Percentiles rank a stretch among this genome's conserved stretches.
Evolutionary conservation across 2,888 invertebrate species (phyloP).

Genomic region (Cryptosula pallasiana): DNA sequence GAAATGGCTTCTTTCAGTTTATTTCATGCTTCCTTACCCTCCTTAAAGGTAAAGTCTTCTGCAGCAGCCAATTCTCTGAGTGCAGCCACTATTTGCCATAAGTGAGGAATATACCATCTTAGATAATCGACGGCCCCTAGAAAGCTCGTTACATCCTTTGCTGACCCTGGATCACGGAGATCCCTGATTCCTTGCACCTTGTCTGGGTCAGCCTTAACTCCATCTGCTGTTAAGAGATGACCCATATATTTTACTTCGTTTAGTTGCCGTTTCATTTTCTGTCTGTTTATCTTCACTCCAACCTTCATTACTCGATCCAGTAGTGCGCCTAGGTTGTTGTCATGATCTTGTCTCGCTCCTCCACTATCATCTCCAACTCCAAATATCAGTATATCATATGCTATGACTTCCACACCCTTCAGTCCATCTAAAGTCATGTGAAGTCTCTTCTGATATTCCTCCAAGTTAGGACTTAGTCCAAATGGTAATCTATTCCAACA

Average conservation of each 20-base stretch:
- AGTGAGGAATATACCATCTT: too few species aligned
- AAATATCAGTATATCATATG: neutral
- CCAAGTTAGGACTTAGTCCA: neutral
- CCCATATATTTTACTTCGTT: neutral
- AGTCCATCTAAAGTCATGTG: neutral
- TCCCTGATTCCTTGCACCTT: neutral
- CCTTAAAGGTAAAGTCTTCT: neutral
- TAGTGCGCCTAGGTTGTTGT: neutral
- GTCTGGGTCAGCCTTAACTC: neutral
- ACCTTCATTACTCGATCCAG: neutral
- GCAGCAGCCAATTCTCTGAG: too few species aligned
- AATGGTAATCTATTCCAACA: constrained; percentile 14
- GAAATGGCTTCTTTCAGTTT: neutral
- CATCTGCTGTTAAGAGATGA: neutral
- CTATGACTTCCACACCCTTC: neutral
- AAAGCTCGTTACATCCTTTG: too few species aligned
- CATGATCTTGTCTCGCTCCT: neutral
- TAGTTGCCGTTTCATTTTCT: neutral
- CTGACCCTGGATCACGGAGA: too few species aligned
- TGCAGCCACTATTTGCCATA: too few species aligned
- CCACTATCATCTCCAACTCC: neutral
- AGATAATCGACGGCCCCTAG: neutral
- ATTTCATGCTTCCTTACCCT: neutral
- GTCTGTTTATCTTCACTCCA: neutral
- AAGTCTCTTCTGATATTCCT: neutral